These are phyloP conservation scores for Drosophila persimilis DNA, from an alignment of 1,140 invertebrate genomes.

Conservation along the genomic window DNA sequence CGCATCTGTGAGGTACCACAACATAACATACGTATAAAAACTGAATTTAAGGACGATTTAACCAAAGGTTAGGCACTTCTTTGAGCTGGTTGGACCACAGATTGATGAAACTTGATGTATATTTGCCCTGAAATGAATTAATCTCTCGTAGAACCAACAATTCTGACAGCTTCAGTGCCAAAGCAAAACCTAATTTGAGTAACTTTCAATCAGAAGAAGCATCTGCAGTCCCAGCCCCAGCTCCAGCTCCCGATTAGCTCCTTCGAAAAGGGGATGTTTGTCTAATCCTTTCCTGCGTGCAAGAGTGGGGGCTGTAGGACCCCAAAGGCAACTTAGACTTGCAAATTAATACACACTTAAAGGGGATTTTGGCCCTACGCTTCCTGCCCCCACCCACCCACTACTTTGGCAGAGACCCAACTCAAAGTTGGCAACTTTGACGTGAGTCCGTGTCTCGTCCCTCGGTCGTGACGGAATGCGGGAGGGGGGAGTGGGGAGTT, in stretches of 20 bases:
- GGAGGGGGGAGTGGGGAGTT: not conserved
- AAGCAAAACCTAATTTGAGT: not conserved
- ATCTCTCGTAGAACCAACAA: too few species aligned
- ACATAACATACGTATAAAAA: too few species aligned
- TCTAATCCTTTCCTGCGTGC: conserved; percentile 56
- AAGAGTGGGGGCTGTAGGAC: not conserved
- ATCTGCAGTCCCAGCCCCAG: not conserved
- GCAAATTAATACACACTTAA: conserved; percentile 79
- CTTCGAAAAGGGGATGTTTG: conserved; percentile 60
- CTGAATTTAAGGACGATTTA: too few species aligned
- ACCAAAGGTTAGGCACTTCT: too few species aligned
- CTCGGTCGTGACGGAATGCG: too few species aligned
- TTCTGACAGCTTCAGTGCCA: too few species aligned
- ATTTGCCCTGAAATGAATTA: too few species aligned
- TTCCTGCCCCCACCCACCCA: not conserved
- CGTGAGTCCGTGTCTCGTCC: conserved; percentile 29
- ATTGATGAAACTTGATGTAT: too few species aligned
- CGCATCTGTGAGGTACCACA: too few species aligned
- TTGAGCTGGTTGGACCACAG: too few species aligned
- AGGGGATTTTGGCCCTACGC: conserved; percentile 32
- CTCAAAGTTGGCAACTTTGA: conserved; percentile 74
- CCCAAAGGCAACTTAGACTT: conserved; percentile 63
- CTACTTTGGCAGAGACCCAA: conserved; percentile 26
- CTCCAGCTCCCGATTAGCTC: conserved; percentile 50
- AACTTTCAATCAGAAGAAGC: not conserved